Percentiles rank a stretch among this genome's conserved stretches.
phyloP scores from a whole-genome alignment of 2,113 vertebrate species.

The Martes martes region DNA sequence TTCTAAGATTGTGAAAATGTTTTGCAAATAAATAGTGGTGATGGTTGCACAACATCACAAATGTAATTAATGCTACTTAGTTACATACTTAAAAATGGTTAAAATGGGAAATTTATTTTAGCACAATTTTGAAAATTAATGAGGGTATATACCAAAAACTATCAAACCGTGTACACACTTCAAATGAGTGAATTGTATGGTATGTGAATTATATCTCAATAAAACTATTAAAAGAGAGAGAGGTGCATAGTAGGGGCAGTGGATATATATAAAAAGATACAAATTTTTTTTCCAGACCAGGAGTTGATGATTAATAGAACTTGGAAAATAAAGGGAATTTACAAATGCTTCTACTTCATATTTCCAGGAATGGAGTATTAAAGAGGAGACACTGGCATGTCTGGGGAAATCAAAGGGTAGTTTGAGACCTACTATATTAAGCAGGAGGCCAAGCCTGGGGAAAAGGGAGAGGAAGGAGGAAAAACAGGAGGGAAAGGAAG shows the following conservation, averaged over 20 bases:
- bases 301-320: neutral
- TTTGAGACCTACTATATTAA: neutral
- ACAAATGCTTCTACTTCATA: neutral
- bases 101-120: neutral
- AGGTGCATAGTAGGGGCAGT: neutral
- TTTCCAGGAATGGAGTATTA: neutral
- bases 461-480: neutral
- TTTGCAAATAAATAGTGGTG: neutral
- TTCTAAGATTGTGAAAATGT: neutral
- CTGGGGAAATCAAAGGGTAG: neutral
- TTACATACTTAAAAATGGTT: neutral
- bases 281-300: neutral
- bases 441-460: neutral
- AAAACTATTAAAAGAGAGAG: neutral
- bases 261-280: neutral
- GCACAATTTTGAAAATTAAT: neutral
- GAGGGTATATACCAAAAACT: neutral
- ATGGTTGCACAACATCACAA: neutral
- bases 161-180: neutral
- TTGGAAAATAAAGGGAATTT: neutral
- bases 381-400: neutral
- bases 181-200: neutral
- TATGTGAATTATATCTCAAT: neutral
- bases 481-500: neutral
- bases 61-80: neutral